A percentile compares a stretch with the other conserved stretches of the same genome.
phyloP scores from a whole-genome alignment of 2,888 invertebrate species.

The Troides oblongomaculatus region DNA sequence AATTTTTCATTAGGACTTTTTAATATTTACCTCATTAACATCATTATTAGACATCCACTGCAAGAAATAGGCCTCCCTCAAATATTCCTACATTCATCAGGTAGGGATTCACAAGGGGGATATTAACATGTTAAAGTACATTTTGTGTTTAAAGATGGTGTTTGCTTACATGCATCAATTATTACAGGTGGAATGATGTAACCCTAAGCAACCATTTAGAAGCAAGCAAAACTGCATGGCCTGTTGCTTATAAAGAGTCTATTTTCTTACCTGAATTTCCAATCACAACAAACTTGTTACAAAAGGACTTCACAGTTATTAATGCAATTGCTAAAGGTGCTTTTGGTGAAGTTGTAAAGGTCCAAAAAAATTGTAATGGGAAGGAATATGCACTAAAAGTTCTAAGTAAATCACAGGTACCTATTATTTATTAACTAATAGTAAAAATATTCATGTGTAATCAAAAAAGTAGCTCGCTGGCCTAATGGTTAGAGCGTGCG shows the following conservation, averaged over 20 bases:
- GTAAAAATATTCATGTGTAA: neutral
- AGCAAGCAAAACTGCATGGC: slow-evolving; percentile 88
- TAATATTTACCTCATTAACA: too few relatives aligned
- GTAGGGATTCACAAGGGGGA: too few relatives aligned
- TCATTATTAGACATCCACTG: too few relatives aligned
- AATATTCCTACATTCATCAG: too few relatives aligned
- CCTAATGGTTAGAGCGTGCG: too few relatives aligned
- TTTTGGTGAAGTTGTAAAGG: slow-evolving; percentile 94
- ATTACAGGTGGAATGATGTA: slow-evolving; percentile 83
- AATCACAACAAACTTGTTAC: slow-evolving; percentile 80
- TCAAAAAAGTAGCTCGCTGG: too few relatives aligned
- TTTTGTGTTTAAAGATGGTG: neutral
- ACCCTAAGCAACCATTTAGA: slow-evolving; percentile 80
- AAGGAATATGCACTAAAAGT: slow-evolving; percentile 92
- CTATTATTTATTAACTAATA: neutral
- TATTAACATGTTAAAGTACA: too few relatives aligned
- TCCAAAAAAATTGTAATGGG: slow-evolving; percentile 82
- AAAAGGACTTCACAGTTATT: slow-evolving; percentile 83
- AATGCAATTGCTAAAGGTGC: slow-evolving; percentile 92
- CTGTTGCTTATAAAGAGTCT: slow-evolving; percentile 89
- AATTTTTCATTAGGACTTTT: too few relatives aligned
- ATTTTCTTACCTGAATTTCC: slow-evolving; percentile 94
- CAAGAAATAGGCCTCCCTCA: too few relatives aligned
- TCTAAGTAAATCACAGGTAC: slow-evolving; percentile 87
- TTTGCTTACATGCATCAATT: neutral